These are phyloP conservation scores for Drosophila leonis DNA, from an alignment of 2,888 invertebrate species.

Conservation along the genomic window DNA sequence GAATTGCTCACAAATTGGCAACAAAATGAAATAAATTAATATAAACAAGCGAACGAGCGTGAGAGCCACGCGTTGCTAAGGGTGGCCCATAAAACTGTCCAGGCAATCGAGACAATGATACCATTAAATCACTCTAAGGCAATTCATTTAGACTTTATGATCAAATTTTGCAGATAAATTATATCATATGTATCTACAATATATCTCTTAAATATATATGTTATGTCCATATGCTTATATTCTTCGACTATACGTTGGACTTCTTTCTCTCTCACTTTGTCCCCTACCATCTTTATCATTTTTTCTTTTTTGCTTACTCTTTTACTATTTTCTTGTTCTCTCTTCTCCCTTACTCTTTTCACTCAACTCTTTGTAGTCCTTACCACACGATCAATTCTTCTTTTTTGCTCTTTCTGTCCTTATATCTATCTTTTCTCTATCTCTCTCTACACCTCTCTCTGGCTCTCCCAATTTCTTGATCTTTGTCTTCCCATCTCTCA, in stretches of 20 bases:
- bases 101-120: not conserved
- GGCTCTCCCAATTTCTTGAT: too few relatives aligned
- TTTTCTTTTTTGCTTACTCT: too few relatives aligned
- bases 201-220: not conserved
- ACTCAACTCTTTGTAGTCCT: too few relatives aligned
- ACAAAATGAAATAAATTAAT: conserved; percentile 43
- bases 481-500: too few relatives aligned
- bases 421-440: too few relatives aligned
- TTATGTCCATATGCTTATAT: not conserved
- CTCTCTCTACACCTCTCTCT: too few relatives aligned
- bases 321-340: too few relatives aligned
- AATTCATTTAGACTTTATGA: not conserved
- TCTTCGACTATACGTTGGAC: not conserved
- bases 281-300: too few relatives aligned
- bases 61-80: not conserved
- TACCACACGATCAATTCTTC: too few relatives aligned
- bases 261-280: too few relatives aligned
- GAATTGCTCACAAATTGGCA: conserved; percentile 64
- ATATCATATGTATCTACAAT: not conserved
- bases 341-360: not conserved
- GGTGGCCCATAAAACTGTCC: not conserved
- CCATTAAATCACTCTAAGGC: not conserved
- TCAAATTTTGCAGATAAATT: not conserved
- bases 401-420: too few relatives aligned
- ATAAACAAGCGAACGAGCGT: conserved; percentile 7